Evolutionary conservation across 2,888 invertebrate species (phyloP).

Genomic region (Mesorhabditis sp.): DNA sequence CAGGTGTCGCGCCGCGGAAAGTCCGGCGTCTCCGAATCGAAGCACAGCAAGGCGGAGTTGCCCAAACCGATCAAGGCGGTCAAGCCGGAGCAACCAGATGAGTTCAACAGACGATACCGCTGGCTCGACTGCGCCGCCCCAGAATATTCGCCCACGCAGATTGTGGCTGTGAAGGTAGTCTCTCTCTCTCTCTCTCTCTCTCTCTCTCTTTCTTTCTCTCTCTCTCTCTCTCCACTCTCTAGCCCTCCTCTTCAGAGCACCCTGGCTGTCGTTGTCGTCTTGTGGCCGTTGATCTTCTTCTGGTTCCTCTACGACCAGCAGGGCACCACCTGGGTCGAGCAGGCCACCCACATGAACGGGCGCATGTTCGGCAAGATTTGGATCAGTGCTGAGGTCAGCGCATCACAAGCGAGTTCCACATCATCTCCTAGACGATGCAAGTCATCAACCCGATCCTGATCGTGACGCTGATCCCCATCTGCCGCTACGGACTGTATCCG

Average conservation of each 20-base stretch:
- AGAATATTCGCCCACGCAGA: background rate
- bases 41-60: background rate
- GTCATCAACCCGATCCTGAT: background rate
- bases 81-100: background rate
- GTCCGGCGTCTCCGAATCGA: too few relatives aligned
- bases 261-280: conserved; percentile 49
- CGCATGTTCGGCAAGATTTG: background rate
- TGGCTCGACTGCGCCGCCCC: conserved; percentile 4
- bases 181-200: background rate
- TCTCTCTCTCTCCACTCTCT: background rate
- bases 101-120: background rate
- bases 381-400: background rate
- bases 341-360: conserved; percentile 2
- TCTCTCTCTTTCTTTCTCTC: background rate
- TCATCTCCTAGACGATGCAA: background rate
- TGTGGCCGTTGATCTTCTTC: conserved; percentile 75
- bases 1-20: too few relatives aligned
- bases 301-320: conserved; percentile 96
- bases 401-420: background rate
- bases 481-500: background rate
- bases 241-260: conserved; percentile 24
- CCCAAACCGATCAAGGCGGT: background rate
- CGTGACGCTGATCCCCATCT: background rate
- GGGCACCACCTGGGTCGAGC: conserved; percentile 79
- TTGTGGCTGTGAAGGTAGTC: background rate